These are phyloP conservation scores for Drosophila tristis DNA, from an alignment of 1,140 invertebrate species.

Conservation along the genomic window DNA sequence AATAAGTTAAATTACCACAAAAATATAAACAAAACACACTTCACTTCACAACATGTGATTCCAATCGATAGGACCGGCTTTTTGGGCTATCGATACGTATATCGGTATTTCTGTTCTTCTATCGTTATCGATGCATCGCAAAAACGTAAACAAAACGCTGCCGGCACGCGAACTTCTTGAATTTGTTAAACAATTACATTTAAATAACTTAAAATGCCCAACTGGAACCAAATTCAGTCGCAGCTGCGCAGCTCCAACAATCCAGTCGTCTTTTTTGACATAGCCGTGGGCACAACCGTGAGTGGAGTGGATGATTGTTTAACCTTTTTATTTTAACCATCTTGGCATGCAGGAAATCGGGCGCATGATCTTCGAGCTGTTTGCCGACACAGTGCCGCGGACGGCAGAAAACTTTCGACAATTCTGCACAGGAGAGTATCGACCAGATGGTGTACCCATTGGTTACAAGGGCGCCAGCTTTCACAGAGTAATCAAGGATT, in stretches of 20 bases:
- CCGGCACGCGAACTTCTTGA: conserved; percentile 12
- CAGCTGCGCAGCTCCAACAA: conserved; percentile 96
- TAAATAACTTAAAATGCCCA: conserved; percentile 88
- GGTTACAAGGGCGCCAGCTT: conserved; percentile 98
- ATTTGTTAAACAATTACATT: conserved; percentile 17
- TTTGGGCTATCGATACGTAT: conserved; percentile 38
- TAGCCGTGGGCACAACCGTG: conserved; percentile 95
- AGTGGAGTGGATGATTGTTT: conserved; percentile 64
- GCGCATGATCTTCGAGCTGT: conserved; percentile 97
- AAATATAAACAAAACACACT: conserved; percentile 12
- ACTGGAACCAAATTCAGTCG: conserved; percentile 96
- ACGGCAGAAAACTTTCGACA: conserved; percentile 99
- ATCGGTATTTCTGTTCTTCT: not conserved
- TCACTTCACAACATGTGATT: not conserved
- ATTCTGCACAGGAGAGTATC: conserved; percentile 97
- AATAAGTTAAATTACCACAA: not conserved
- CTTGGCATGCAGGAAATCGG: conserved; percentile 89
- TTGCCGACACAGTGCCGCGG: conserved; percentile 97
- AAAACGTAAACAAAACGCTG: conserved; percentile 65
- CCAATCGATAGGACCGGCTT: conserved; percentile 9
- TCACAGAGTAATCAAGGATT: conserved; percentile 99
- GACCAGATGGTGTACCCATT: conserved; percentile 96
- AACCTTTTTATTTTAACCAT: not conserved
- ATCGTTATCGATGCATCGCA: conserved; percentile 35
- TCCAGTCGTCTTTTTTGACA: conserved; percentile 98